Conservation (phyloP, 2,113 vertebrate genomes). For the Poeciliopsis turrubarensis region DNA sequence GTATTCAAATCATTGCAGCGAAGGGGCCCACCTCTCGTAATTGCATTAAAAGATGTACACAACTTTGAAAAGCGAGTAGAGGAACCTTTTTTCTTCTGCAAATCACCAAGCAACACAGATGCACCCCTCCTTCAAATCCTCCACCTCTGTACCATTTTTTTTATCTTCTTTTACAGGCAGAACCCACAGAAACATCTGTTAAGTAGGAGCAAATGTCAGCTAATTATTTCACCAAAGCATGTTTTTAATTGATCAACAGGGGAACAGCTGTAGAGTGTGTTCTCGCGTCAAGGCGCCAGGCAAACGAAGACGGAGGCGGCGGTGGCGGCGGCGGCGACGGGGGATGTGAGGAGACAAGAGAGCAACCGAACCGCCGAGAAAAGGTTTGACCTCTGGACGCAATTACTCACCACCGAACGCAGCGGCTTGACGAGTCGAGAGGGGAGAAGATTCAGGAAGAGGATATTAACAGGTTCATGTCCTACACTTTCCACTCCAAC, state of each 20-base stretch:
- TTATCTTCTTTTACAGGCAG: constrained; percentile 50
- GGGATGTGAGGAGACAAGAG: constrained; percentile 29
- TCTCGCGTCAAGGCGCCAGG: constrained; percentile 53
- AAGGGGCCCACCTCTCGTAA: constrained; percentile 74
- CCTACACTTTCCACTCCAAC: not conserved
- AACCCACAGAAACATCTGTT: constrained; percentile 77
- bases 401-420: constrained; percentile 43
- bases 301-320: constrained; percentile 38
- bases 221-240: constrained; percentile 81
- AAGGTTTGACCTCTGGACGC: constrained; percentile 54
- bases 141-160: constrained; percentile 64
- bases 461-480: constrained; percentile 51
- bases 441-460: constrained; percentile 37
- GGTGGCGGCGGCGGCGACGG: not conserved
- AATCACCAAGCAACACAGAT: constrained; percentile 15
- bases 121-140: constrained; percentile 31
- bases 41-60: constrained; percentile 74
- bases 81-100: constrained; percentile 42
- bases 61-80: constrained; percentile 66
- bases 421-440: constrained; percentile 25
- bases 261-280: constrained; percentile 75
- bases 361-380: constrained; percentile 6
- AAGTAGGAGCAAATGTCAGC: constrained; percentile 80
- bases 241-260: constrained; percentile 83
- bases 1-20: constrained; percentile 65